Base-by-base conservation (phyloP, 2,113 vertebrate species). In the Syrrhaptes paradoxus region DNA sequence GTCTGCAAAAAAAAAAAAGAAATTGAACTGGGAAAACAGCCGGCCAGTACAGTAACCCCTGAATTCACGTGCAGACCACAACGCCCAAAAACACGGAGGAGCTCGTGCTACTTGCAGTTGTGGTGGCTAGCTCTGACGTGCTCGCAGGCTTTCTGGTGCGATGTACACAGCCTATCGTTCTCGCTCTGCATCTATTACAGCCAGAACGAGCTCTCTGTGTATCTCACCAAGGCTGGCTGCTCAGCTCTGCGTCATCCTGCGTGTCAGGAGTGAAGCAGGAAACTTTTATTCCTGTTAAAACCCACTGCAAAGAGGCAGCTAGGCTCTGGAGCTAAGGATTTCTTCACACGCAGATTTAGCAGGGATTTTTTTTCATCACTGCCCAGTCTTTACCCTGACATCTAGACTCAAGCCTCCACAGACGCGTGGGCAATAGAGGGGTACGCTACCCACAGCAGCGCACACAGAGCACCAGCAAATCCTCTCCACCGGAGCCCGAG, bases 81-180 rank as follows among this genome's bases (percentile, higher is more conserved):
- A 13, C 0, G 0, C 32, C 41, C 73, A 82, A 58, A 85, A 77
- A 54, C 1, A 10, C 1, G 26, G 36, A 82, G 41, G 13, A 63
- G 49, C 49, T 72, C 38, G 17, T 22, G 59, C 58, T 79, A 7
- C 45, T 75, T 45, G 57, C 49, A 85, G 0, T 54, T 77, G 38
- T 51, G 25, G 59, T 46, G 32, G n/a, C 54, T 67, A 51, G 76
- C 34, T 83, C 79, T 32, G 36, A 63, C 41, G 73, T 21, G 63
- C 45, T 78, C 65, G n/a, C 59, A 72, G 78, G 73, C 58, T 65
- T 85, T 45, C 67, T 65, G 29, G 24, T 66, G 31, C 13, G 13
- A 75, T 43, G 87, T 4, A 24, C 11, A 16, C 8, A 11, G 9
- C 21, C 41, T 79, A 72, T 72, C 25, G 61, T 75, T 71, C 78